Evolutionary conservation across 2,888 invertebrate species (phyloP).

Genomic region (Suillia variegata): DNA sequence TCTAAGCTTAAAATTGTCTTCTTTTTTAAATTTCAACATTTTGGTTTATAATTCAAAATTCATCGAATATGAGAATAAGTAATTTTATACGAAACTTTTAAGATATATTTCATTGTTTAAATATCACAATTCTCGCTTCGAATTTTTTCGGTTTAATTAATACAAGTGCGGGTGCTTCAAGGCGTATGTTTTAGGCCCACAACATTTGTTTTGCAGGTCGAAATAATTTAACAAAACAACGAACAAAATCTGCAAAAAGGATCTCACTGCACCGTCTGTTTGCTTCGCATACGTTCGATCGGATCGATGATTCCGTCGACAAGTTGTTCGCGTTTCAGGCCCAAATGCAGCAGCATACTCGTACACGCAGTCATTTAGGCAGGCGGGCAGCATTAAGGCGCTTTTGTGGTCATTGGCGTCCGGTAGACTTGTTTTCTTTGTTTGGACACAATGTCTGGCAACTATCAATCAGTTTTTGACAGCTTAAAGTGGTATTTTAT

Average conservation of each 20-base stretch:
- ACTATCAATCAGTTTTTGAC: slow-evolving; percentile 56
- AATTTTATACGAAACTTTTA: too few relatives aligned
- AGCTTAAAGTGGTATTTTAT: slow-evolving; percentile 54
- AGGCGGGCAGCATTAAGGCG: not conserved
- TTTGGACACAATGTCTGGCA: slow-evolving; percentile 37
- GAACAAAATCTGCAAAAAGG: not conserved
- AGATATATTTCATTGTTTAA: too few relatives aligned
- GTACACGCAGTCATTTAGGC: not conserved
- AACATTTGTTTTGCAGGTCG: not conserved
- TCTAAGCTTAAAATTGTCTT: too few relatives aligned
- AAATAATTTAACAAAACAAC: not conserved
- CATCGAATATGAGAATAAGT: too few relatives aligned
- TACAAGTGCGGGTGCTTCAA: not conserved
- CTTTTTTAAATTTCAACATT: too few relatives aligned
- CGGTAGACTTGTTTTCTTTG: not conserved
- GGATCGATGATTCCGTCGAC: not conserved
- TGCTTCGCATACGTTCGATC: not conserved
- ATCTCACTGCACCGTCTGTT: not conserved
- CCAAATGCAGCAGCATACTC: too few relatives aligned
- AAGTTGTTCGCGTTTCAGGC: not conserved
- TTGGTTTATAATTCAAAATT: too few relatives aligned
- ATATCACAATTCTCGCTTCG: too few relatives aligned
- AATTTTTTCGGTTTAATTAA: too few relatives aligned
- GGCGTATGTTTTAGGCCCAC: not conserved
- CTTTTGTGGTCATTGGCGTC: not conserved